A percentile compares a stretch with the other conserved stretches of the same genome.
Evolutionary conservation across 2,797 vertebrate genomes (phyloP).

Genomic region (Pampus argenteus): DNA sequence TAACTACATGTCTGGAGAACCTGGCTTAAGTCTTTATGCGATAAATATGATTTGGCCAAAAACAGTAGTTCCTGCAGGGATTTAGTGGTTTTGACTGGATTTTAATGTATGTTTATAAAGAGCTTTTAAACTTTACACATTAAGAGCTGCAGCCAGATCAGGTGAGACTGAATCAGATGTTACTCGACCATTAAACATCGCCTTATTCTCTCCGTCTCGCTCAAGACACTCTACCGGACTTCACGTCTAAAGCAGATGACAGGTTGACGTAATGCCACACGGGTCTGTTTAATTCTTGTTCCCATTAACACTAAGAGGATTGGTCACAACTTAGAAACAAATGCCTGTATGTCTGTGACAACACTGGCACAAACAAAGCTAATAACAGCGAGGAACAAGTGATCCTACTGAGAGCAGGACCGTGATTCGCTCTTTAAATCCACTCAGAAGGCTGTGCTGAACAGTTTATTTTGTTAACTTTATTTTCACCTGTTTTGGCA

Average conservation of each 20-base stretch:
- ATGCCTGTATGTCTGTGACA: slow-evolving; percentile 37
- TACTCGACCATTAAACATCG: too few species aligned
- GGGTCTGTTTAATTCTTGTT: slow-evolving; percentile 64
- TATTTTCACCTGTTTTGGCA: slow-evolving; percentile 2
- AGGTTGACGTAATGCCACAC: slow-evolving; percentile 62
- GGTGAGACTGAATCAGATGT: too few species aligned
- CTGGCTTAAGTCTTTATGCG: background rate
- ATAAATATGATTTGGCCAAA: background rate
- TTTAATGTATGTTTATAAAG: slow-evolving; percentile 14
- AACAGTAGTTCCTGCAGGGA: background rate
- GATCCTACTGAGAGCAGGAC: slow-evolving; percentile 21
- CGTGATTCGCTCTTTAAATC: background rate
- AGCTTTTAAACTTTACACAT: background rate
- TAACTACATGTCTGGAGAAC: background rate
- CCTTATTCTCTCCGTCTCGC: background rate
- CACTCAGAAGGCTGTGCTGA: background rate
- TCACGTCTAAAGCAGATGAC: slow-evolving; percentile 53
- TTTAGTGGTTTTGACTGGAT: background rate
- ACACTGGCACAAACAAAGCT: slow-evolving; percentile 10
- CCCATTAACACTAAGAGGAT: slow-evolving; percentile 81
- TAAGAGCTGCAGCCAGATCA: background rate
- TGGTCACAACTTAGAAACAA: slow-evolving; percentile 66
- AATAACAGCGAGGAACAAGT: slow-evolving; percentile 32
- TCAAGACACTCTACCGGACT: slow-evolving; percentile 26
- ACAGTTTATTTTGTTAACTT: slow-evolving; percentile 6